Evolutionary conservation across 2,797 vertebrate genomes (phyloP).

Genomic region (Hippopotamyrus pictus): DNA sequence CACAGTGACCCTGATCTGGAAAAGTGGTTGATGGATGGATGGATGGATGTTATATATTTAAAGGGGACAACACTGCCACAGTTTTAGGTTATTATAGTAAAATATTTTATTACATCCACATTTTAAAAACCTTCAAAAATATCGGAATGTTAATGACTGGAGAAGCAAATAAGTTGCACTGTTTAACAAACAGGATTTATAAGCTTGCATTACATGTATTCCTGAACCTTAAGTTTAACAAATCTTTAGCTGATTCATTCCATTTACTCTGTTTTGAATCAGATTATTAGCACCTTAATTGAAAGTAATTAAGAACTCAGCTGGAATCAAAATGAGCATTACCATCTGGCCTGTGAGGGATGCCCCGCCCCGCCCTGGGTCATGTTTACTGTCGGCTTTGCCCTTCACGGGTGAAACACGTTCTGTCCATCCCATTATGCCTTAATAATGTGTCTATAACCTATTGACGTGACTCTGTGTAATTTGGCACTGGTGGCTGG

Average conservation of each 20-base stretch:
- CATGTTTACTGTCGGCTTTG: neutral
- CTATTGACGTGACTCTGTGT: neutral
- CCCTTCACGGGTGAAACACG: neutral
- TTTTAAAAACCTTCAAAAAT: neutral
- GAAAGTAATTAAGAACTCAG: neutral
- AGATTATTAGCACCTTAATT: conserved; percentile 2
- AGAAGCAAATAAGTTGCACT: neutral
- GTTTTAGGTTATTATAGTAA: neutral
- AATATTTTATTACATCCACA: neutral
- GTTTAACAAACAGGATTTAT: neutral
- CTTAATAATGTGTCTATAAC: neutral
- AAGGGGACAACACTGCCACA: neutral
- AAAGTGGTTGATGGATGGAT: neutral
- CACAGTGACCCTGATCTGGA: neutral
- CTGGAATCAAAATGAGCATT: neutral
- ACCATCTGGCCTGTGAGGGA: neutral
- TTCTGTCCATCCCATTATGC: neutral
- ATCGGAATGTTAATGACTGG: neutral
- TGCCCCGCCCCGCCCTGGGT: neutral
- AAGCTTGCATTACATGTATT: neutral
- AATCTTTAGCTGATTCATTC: neutral
- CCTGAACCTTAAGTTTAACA: neutral
- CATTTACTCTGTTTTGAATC: neutral
- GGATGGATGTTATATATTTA: neutral
- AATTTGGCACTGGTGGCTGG: neutral